These are phyloP conservation scores for Psittacula derbiana DNA, from an alignment of 2,797 vertebrate species.

Conservation along the genomic window DNA sequence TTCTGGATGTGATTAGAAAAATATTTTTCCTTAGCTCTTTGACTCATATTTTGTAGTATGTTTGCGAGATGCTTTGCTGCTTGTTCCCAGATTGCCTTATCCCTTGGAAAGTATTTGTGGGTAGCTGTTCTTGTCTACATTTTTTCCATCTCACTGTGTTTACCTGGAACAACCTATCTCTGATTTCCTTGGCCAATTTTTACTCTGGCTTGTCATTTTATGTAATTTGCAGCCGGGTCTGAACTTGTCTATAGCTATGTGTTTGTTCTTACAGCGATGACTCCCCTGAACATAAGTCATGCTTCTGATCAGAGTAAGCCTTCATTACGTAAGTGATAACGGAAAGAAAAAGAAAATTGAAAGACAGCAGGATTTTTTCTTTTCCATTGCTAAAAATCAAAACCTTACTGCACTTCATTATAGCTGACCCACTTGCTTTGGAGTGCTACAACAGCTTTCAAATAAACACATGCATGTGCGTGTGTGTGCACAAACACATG, in stretches of 20 bases:
- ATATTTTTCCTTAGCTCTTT: not conserved
- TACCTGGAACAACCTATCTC: not conserved
- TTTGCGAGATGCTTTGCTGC: not conserved
- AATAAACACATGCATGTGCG: not conserved
- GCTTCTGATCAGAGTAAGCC: not conserved
- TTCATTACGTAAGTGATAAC: not conserved
- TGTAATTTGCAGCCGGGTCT: not conserved
- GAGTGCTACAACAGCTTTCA: not conserved
- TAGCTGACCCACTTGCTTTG: not conserved
- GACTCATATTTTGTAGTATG: not conserved
- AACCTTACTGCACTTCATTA: not conserved
- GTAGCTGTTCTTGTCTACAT: not conserved
- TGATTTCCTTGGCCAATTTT: not conserved
- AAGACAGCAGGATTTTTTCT: not conserved
- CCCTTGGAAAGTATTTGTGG: not conserved
- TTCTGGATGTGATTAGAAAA: not conserved
- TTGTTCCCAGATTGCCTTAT: not conserved
- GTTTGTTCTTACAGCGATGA: not conserved
- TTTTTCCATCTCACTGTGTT: not conserved
- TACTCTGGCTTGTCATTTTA: not conserved
- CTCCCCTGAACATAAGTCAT: not conserved
- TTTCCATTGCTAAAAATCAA: not conserved
- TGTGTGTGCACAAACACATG: no score
- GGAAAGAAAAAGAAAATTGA: not conserved
- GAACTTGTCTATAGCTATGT: not conserved